A percentile compares a stretch with the other conserved stretches of the same genome.
phyloP scores from a whole-genome alignment of 2,113 vertebrate genomes.

The Shinisaurus crocodilurus region DNA sequence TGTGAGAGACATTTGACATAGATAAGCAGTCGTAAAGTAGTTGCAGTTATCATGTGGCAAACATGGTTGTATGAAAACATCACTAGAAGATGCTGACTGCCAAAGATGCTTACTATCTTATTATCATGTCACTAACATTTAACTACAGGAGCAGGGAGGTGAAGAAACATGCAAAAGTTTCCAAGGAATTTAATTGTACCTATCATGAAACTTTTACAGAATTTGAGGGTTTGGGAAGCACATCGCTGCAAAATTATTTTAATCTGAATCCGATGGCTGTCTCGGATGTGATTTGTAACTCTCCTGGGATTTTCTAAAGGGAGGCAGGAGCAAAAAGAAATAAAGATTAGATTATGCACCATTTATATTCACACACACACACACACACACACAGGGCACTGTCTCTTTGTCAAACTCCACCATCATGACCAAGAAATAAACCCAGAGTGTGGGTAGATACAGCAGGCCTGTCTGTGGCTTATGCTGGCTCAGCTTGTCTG shows the following conservation, averaged over 20 bases:
- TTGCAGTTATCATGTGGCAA: neutral
- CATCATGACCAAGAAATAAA: neutral
- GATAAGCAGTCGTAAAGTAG: neutral
- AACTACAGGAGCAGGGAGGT: neutral
- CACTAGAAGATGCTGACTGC: neutral
- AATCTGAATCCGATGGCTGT: neutral
- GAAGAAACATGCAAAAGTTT: neutral
- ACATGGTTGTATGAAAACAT: neutral
- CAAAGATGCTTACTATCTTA: neutral
- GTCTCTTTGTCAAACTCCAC: neutral
- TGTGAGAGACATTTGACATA: constrained; percentile 27
- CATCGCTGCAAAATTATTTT: neutral
- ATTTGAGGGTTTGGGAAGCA: neutral
- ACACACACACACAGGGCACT: neutral
- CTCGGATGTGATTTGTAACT: neutral
- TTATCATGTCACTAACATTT: neutral
- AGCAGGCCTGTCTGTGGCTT: too few species aligned
- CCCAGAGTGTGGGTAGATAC: neutral
- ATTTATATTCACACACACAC: too few species aligned
- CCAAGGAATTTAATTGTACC: neutral
- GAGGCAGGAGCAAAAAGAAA: neutral
- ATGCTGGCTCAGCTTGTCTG: too few species aligned
- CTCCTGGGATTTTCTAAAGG: neutral
- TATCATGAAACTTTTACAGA: neutral
- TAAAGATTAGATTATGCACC: neutral